phyloP scores from a whole-genome alignment of 2,797 vertebrate genomes.

The Peromyscus aztecus region DNA sequence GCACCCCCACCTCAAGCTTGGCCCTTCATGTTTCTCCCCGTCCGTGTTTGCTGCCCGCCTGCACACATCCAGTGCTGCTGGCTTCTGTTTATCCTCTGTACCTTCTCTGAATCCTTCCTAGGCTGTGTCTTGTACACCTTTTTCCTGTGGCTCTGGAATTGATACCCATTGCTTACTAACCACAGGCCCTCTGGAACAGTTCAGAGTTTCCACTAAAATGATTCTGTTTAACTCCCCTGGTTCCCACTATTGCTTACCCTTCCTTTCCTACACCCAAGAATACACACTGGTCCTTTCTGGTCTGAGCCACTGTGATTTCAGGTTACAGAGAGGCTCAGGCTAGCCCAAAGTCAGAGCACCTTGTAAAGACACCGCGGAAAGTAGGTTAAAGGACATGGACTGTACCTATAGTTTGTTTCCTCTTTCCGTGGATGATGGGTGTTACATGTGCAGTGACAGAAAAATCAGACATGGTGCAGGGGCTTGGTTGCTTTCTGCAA shows the following conservation, averaged over 20 bases:
- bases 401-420: background rate
- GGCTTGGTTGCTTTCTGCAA: background rate
- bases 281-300: background rate
- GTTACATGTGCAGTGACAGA: background rate
- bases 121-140: background rate
- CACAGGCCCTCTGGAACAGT: background rate
- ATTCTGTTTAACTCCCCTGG: background rate
- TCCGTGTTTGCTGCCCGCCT: background rate
- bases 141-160: background rate
- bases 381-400: background rate
- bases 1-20: rapidly evolving
- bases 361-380: background rate
- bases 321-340: background rate
- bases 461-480: background rate
- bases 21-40: background rate
- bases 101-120: background rate
- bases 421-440: background rate
- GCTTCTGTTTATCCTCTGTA: rapidly evolving
- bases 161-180: background rate
- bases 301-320: background rate
- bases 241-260: background rate
- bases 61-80: background rate
- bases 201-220: background rate
- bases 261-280: background rate
- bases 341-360: background rate